phyloP scores from a whole-genome alignment of 2,113 vertebrate species.

The Podilymbus podiceps region DNA sequence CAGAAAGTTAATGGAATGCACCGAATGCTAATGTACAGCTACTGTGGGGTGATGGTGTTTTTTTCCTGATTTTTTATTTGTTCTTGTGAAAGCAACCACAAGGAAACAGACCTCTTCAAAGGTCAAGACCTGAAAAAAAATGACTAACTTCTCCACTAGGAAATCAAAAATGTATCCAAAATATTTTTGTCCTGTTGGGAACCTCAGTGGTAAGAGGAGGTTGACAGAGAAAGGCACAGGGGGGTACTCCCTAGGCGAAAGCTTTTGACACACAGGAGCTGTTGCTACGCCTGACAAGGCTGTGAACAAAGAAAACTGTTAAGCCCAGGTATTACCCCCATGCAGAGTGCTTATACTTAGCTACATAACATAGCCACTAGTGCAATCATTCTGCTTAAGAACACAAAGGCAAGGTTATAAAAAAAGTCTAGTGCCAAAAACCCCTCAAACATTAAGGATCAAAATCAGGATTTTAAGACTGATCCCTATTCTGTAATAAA shows the following conservation, averaged over 20 bases:
- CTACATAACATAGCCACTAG: neutral
- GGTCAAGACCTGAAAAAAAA: neutral
- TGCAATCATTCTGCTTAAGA: neutral
- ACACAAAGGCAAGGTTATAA: neutral
- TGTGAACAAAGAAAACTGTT: neutral
- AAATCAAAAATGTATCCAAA: neutral
- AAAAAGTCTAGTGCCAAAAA: neutral
- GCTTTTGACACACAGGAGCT: neutral
- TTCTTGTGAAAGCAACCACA: neutral
- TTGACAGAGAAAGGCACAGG: neutral
- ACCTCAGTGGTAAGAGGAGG: neutral
- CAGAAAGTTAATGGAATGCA: neutral
- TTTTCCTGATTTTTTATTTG: neutral
- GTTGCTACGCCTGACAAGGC: neutral
- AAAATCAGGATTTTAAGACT: neutral
- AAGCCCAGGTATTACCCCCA: neutral
- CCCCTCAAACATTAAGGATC: neutral
- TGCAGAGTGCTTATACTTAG: neutral
- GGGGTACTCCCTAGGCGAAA: neutral
- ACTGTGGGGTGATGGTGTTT: fast-evolving
- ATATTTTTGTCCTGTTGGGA: neutral
- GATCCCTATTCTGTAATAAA: neutral
- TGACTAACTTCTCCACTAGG: neutral
- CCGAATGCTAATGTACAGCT: fast-evolving
- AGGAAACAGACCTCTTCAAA: neutral